These are phyloP conservation scores for Acrossocheilus wenchowensis DNA, from an alignment of 2,797 vertebrate genomes.

Conservation along the genomic window DNA sequence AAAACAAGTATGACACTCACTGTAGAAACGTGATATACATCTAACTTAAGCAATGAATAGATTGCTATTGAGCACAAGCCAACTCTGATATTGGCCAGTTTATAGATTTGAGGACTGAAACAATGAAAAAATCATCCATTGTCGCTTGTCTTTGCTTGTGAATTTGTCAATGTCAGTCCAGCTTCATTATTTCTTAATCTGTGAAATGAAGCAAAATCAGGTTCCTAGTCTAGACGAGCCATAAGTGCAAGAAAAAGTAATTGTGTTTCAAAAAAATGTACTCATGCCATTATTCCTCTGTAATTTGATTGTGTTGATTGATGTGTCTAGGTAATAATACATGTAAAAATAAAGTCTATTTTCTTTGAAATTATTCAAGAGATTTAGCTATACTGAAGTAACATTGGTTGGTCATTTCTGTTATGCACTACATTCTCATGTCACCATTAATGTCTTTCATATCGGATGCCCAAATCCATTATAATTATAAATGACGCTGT, in stretches of 20 bases:
- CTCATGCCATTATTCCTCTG: neutral
- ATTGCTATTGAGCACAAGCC: conserved; percentile 26
- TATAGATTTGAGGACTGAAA: conserved; percentile 29
- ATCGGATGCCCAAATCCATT: too few relatives aligned
- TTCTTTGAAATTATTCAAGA: neutral
- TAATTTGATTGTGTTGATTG: neutral
- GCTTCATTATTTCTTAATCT: conserved; percentile 48
- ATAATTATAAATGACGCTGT: too few relatives aligned
- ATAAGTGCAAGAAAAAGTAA: conserved; percentile 25
- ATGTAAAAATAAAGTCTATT: neutral
- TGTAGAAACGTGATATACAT: conserved; percentile 17
- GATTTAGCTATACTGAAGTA: neutral
- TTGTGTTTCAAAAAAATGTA: neutral
- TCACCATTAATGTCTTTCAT: neutral
- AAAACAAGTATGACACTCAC: neutral
- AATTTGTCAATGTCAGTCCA: conserved; percentile 56
- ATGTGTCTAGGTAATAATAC: neutral
- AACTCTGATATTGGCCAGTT: conserved; percentile 34
- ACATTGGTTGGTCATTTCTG: neutral
- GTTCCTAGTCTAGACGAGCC: neutral
- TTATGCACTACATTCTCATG: neutral
- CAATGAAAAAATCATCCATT: conserved; percentile 55
- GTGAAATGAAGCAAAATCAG: conserved; percentile 20
- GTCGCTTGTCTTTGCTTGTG: conserved; percentile 48
- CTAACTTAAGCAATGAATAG: neutral